Evolutionary conservation across 2,888 invertebrate genomes (phyloP), one percentile per base, ranked within the genome.

Genomic region (Drosophila lutescens): DNA sequence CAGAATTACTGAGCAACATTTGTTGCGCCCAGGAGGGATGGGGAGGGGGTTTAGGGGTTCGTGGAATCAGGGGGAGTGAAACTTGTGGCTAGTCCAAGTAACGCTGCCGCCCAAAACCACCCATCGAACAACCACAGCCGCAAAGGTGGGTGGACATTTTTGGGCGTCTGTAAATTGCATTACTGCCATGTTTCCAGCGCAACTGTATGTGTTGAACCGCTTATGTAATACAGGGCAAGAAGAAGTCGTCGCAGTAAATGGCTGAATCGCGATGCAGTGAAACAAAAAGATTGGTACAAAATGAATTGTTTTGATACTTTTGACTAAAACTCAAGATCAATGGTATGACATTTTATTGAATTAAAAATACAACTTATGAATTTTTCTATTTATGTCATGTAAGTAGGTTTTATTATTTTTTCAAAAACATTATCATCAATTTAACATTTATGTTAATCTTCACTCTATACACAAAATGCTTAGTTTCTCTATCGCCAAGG

Each of bases 111-210:
- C 49, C 46, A 30, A 17, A 15, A 6, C 61, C 62, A 40, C 62
- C 61, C 61, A 49, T 61, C 15, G 38, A 23, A 44, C 32, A 15
- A 38, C 30, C 9, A 55, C 26, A 47, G 23, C 46, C 40, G 32
- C 30, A 59, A 47, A 55, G 58, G 60, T 60, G 58, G 55, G 36
- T 17, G 56, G 62, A 54, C 51, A 55, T 47, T 54, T 50, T 46
- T 58, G 65, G 70, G 67, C 49, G 68, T 70, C 73, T 78, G 79
- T 79, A 87, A 88, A 89, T 86, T 86, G 89, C 86, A 86, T 86
- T 86, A 86, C 77, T 88, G 79, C 76, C 79, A 44, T 61, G 60
- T 71, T 36, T 26, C 4, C 17, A 15, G 15, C 12, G 50, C 30
- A 20, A 51, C 54, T 47, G 44, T 32, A 40, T 68, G 20, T 26